Base-by-base conservation (phyloP, 53 echinoderm and acorn worm genomes). In the Echinometra lucunter region DNA sequence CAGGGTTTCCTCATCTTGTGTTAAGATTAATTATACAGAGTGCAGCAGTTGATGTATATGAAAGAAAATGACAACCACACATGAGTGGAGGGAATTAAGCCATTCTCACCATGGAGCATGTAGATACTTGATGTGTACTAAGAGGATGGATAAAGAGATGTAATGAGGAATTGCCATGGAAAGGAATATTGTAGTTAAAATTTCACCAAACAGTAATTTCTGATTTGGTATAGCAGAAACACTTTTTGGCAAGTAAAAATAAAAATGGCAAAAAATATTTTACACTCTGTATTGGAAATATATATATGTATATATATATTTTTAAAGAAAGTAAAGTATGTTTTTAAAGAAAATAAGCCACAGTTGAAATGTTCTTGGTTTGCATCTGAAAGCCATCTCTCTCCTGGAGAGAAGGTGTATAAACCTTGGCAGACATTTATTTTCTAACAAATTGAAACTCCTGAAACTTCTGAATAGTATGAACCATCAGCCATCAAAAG, bases 371-470 rank as follows among this genome's bases (percentile, higher is more conserved):
- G 70, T 30, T n/a, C 30, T 35, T 11, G n/a, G 70, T 15, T 34
- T 34, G 13, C 11, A 34, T 32, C 15, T 70, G 15, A 34, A 12
- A 70, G 70, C 63, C 30, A 15, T 70, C 34, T 70, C 10, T 9
- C 3, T 30, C 30, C 10, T 30, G 34, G 6, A 12, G 32, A 11
- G 13, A n/a, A 70, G 27, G 9, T 13, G 72, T 72, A 32, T 13
- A 72, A 72, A 34, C 32, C 72, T 72, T 72, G 72, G 72, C 72
- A 72, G 72, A 72, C 35, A 72, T 72, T 72, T 72, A 12, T 72
- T 72, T 72, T 35, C 34, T 6, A 32, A 72, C 13, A n/a, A n/a
- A n/a, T n/a, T n/a, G n/a, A n/a, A n/a, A 13, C 32, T 35, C 35
- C 0, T 12, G 35, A 35, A 72, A 16, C 72, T 28, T 72, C 23